Conservation (phyloP, 2,797 vertebrate genomes). For the Limosa lapponica region DNA sequence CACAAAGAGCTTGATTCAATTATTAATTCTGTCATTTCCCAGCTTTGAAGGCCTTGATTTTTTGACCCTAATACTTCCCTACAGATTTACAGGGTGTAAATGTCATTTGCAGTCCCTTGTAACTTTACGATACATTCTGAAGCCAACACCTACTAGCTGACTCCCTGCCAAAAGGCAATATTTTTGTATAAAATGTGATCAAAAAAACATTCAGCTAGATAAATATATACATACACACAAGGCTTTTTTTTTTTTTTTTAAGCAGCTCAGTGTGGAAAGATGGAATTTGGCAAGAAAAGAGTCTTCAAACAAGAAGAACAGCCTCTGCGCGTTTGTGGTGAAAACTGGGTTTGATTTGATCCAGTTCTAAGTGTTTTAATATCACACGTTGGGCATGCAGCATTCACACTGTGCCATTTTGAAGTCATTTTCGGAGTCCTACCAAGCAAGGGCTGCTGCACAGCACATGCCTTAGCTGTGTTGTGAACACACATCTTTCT, state of each 20-base stretch:
- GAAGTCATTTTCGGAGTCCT: slow-evolving; percentile 42
- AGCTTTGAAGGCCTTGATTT: slow-evolving; percentile 6
- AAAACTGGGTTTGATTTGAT: slow-evolving; percentile 66
- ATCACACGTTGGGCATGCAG: slow-evolving; percentile 49
- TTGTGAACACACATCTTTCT: background rate
- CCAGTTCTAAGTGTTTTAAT: slow-evolving; percentile 58
- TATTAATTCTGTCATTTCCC: slow-evolving; percentile 26
- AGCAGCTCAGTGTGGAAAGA: slow-evolving; percentile 43
- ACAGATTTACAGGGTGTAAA: slow-evolving; percentile 45
- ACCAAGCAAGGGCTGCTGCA: slow-evolving; percentile 47
- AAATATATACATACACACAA: slow-evolving; percentile 59
- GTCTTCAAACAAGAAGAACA: slow-evolving; percentile 63
- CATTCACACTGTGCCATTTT: slow-evolving; percentile 54
- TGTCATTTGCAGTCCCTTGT: slow-evolving; percentile 50
- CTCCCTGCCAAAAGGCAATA: slow-evolving; percentile 57
- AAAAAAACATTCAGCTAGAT: slow-evolving; percentile 56
- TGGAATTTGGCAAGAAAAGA: slow-evolving; percentile 64
- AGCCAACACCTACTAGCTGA: slow-evolving; percentile 57
- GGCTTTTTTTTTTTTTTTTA: background rate
- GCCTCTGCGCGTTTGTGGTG: slow-evolving; percentile 30
- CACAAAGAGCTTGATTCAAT: background rate
- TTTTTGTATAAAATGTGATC: slow-evolving; percentile 65
- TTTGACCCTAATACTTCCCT: background rate
- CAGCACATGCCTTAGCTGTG: slow-evolving; percentile 44
- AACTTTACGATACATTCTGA: slow-evolving; percentile 45